These are phyloP conservation scores for Otocyon megalotis DNA, from an alignment of 2,113 vertebrate species.

Conservation along the genomic window DNA sequence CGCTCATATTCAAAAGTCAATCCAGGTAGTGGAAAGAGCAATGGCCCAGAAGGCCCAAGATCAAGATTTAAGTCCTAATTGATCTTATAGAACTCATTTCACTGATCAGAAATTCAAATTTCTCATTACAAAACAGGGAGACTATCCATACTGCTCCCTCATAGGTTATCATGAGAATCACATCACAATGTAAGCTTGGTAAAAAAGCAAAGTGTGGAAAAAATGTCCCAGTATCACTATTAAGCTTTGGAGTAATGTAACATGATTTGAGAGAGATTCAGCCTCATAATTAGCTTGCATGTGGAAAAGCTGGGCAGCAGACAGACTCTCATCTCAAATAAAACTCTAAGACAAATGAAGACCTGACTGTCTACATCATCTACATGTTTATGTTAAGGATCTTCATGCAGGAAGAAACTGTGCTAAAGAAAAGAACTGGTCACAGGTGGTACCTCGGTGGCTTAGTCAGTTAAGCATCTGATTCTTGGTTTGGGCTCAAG, in stretches of 20 bases:
- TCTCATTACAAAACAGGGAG: neutral
- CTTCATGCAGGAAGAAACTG: neutral
- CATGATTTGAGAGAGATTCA: neutral
- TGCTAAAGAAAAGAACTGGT: neutral
- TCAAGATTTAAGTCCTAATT: slow-evolving; percentile 49
- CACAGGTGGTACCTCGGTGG: neutral
- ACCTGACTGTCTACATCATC: neutral
- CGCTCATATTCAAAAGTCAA: slow-evolving; percentile 63
- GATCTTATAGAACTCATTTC: slow-evolving; percentile 34
- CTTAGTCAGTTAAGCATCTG: too few relatives aligned
- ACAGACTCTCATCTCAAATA: neutral
- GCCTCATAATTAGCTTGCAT: slow-evolving; percentile 23
- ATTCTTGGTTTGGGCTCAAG: too few relatives aligned
- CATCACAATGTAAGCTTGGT: neutral
- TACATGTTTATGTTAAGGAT: neutral
- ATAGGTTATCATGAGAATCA: neutral
- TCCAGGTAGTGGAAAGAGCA: neutral
- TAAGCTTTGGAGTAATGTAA: neutral
- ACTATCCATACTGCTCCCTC: neutral
- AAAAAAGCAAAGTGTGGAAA: neutral
- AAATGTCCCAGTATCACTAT: neutral
- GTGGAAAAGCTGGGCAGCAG: neutral
- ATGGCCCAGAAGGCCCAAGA: neutral
- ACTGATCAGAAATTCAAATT: slow-evolving; percentile 46
- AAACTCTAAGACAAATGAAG: neutral